Conservation (phyloP, 2,888 invertebrate genomes). For the Dastarcus helophoroides region DNA sequence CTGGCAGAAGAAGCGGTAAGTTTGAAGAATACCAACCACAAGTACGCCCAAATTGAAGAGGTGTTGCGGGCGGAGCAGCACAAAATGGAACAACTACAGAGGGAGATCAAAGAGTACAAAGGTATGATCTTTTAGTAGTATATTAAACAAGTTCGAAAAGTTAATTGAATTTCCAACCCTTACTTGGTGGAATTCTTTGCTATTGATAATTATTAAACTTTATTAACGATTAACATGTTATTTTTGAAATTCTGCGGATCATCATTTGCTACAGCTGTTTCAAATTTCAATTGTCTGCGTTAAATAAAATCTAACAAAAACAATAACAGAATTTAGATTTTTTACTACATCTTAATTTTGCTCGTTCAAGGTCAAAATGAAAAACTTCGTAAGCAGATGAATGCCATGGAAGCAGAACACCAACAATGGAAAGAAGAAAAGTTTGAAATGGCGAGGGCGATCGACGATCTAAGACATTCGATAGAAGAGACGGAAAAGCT, state of each 20-base stretch:
- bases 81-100: conserved; percentile 5
- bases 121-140: too few relatives aligned
- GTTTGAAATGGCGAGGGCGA: conserved; percentile 11
- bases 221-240: too few relatives aligned
- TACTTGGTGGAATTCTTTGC: too few relatives aligned
- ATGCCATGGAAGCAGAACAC: conserved; percentile 11
- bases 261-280: too few relatives aligned
- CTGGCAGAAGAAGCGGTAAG: too few relatives aligned
- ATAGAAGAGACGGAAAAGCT: conserved; percentile 11
- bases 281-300: background rate
- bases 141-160: too few relatives aligned
- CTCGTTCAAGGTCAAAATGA: conserved; percentile 30
- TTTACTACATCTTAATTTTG: too few relatives aligned
- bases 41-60: too few relatives aligned
- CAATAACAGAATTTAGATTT: conserved; percentile 2
- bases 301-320: background rate
- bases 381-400: conserved; percentile 7
- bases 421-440: conserved; percentile 10
- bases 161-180: too few relatives aligned
- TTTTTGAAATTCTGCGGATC: too few relatives aligned
- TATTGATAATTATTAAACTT: too few relatives aligned
- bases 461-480: conserved; percentile 14
- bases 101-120: conserved; percentile 5
- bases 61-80: conserved; percentile 2
- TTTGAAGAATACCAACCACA: too few relatives aligned